phyloP scores from a whole-genome alignment of 53 echinoderm and acorn worm species.

The Apostichopus leukothele region DNA sequence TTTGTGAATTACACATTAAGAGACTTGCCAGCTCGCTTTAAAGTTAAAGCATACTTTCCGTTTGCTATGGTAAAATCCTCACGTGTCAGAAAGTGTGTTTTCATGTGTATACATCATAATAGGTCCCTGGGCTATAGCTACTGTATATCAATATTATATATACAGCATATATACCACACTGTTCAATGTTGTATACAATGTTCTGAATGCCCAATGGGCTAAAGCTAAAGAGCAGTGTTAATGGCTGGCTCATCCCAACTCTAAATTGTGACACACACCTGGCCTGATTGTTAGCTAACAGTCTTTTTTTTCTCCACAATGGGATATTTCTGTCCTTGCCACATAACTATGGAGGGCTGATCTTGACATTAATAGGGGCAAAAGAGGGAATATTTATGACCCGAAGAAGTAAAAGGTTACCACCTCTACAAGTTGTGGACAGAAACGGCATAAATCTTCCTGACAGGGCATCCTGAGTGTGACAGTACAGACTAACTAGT shows the following conservation, averaged over 20 bases:
- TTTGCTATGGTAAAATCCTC: no score
- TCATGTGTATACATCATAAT: no score
- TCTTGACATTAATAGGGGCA: slow-evolving; percentile 50
- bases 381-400: slow-evolving; percentile 16
- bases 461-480: slow-evolving; percentile 33
- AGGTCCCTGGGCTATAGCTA: no score
- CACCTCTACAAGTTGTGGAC: slow-evolving; percentile 47
- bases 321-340: background rate
- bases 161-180: no score
- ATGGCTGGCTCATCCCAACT: background rate
- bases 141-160: no score
- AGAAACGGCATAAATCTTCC: slow-evolving; percentile 37
- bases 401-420: background rate
- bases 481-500: background rate
- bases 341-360: background rate
- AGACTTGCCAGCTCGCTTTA: no score
- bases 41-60: no score
- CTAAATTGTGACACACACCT: slow-evolving; percentile 16
- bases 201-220: no score
- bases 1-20: no score
- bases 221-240: no score
- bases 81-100: no score
- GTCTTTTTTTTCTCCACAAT: background rate
- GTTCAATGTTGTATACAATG: no score
- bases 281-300: background rate